Evolutionary conservation across 2,888 invertebrate genomes (phyloP).

Genomic region (Machimus rusticus): DNA sequence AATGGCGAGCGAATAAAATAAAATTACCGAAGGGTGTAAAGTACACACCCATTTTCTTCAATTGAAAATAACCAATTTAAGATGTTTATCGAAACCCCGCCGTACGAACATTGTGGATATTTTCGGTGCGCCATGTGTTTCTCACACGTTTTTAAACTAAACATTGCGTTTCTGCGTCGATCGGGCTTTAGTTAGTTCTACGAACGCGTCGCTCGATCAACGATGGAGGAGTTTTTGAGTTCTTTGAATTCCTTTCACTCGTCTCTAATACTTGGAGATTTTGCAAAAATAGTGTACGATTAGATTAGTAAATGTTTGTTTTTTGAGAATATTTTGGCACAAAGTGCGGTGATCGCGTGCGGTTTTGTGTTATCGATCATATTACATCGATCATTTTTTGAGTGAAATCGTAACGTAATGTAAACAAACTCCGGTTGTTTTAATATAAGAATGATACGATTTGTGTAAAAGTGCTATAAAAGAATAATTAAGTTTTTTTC

Average conservation of each 20-base stretch:
- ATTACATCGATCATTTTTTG: background rate
- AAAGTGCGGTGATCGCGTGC: background rate
- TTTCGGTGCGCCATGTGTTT: conserved; percentile 46
- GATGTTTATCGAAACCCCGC: background rate
- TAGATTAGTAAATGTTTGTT: background rate
- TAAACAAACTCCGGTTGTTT: background rate
- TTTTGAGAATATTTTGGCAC: background rate
- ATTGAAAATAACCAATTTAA: background rate
- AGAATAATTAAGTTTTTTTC: background rate
- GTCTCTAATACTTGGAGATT: background rate
- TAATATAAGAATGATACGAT: background rate
- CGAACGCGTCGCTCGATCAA: background rate
- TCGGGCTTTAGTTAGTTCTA: background rate
- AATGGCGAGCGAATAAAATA: background rate
- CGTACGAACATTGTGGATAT: conserved; percentile 20
- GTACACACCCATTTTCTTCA: background rate
- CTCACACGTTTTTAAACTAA: conserved; percentile 11
- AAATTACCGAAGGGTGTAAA: background rate
- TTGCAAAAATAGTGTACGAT: background rate
- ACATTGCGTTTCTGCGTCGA: conserved; percentile 14
- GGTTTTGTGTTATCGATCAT: background rate
- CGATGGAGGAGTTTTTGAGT: background rate
- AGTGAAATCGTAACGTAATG: background rate
- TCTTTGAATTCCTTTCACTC: background rate
- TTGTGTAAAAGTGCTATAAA: background rate